These are phyloP conservation scores for Sebastolobus alascanus DNA, from an alignment of 2,797 vertebrate genomes.

Conservation along the genomic window DNA sequence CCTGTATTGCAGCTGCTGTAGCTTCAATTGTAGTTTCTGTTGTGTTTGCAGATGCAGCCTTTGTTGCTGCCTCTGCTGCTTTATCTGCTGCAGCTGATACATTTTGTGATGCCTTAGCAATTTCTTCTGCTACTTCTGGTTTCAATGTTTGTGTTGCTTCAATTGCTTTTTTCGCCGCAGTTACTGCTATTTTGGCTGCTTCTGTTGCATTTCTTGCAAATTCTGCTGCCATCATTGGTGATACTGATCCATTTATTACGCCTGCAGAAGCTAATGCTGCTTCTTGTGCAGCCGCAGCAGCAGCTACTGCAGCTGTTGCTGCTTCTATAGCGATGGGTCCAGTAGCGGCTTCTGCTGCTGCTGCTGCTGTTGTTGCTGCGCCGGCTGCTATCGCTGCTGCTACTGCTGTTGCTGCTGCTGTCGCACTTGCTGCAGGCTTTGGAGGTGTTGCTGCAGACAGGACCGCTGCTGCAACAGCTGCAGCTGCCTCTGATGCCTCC, in stretches of 20 bases:
- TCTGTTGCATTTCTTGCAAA: too few relatives aligned
- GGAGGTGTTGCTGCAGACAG: background rate
- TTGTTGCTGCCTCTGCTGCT: background rate
- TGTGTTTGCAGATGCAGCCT: background rate
- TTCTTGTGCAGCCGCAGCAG: background rate
- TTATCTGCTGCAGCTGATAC: constrained; percentile 9
- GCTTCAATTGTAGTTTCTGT: background rate
- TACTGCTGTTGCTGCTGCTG: background rate
- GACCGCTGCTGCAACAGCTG: background rate
- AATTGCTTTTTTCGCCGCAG: background rate
- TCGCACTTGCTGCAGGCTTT: background rate
- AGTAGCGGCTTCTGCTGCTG: background rate
- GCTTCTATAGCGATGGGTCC: background rate
- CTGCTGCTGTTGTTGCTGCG: background rate
- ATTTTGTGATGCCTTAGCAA: background rate
- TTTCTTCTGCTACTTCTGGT: background rate
- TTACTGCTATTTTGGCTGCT: background rate
- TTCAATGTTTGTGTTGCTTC: background rate
- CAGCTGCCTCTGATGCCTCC: background rate
- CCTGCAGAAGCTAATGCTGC: background rate
- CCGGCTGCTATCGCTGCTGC: background rate
- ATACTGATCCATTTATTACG: accelerated
- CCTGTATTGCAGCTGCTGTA: background rate
- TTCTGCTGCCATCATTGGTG: background rate
- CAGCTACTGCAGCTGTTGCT: background rate